A percentile compares a stretch with the other conserved stretches of the same genome.
Conservation (phyloP, 2,797 vertebrate genomes). For the Dipus sagitta region DNA sequence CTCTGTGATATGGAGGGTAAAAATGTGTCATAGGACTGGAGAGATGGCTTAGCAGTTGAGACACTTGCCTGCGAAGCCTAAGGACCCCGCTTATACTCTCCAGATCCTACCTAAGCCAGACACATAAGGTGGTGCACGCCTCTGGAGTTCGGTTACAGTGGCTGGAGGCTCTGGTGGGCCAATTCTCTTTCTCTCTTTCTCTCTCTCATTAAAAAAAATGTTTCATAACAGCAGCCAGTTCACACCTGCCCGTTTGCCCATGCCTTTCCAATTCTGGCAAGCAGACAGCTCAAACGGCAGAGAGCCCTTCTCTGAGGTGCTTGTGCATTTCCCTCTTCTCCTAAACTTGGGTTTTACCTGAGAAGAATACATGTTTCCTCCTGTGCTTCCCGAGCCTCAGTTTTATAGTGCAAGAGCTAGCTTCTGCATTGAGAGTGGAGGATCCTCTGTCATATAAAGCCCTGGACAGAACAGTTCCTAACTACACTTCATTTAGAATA, state of each 20-base stretch:
- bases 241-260: background rate
- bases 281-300: background rate
- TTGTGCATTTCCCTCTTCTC: background rate
- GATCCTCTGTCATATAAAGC: background rate
- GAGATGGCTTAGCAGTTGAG: too few species aligned
- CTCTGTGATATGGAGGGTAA: background rate
- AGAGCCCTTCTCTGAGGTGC: background rate
- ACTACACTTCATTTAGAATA: background rate
- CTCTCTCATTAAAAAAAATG: too few species aligned
- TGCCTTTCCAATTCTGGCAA: background rate
- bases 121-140: too few species aligned
- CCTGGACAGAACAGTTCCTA: background rate
- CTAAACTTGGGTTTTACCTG: background rate
- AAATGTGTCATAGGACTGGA: background rate
- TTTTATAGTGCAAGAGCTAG: background rate
- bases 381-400: background rate
- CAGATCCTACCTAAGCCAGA: too few species aligned
- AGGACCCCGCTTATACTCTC: too few species aligned
- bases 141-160: too few species aligned
- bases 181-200: too few species aligned
- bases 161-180: too few species aligned
- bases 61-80: too few species aligned
- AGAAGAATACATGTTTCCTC: background rate
- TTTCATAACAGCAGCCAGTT: background rate
- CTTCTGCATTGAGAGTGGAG: background rate